Conservation (phyloP, 1,140 invertebrate genomes). For the Anastatus disparis region DNA sequence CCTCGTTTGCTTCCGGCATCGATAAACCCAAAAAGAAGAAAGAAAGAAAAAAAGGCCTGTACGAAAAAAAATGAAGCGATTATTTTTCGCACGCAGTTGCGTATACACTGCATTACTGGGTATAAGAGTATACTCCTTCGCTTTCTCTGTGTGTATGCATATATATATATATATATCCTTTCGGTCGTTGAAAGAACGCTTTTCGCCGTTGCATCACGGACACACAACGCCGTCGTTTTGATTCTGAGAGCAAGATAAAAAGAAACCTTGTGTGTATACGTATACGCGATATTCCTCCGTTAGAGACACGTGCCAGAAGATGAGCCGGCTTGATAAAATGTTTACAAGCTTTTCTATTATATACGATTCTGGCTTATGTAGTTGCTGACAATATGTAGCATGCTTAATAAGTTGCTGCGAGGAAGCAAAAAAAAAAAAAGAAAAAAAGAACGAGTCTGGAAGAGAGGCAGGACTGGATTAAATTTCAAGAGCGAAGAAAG, state of each 20-base stretch:
- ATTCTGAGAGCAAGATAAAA: not conserved
- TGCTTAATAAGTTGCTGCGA: too few relatives aligned
- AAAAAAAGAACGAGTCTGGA: not conserved
- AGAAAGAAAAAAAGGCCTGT: not conserved
- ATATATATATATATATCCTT: too few relatives aligned
- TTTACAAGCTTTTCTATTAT: too few relatives aligned
- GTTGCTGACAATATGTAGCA: too few relatives aligned
- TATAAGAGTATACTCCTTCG: too few relatives aligned
- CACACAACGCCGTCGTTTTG: constrained; percentile 4
- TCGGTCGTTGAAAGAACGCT: too few relatives aligned
- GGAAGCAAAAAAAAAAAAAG: too few relatives aligned
- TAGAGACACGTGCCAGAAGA: too few relatives aligned
- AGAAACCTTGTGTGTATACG: too few relatives aligned
- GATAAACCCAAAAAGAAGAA: not conserved
- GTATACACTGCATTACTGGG: not conserved
- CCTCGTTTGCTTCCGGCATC: too few relatives aligned
- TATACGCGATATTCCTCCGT: too few relatives aligned
- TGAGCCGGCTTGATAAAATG: constrained; percentile 1
- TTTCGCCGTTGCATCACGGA: not conserved
- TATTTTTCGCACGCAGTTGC: constrained; percentile 29
- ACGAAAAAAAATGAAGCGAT: constrained; percentile 18
- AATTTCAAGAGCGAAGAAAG: not conserved
- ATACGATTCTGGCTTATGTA: too few relatives aligned
- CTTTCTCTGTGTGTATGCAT: not conserved
- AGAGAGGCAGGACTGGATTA: not conserved